Evolutionary conservation across 1,140 invertebrate genomes (phyloP), one percentile per base, ranked within the genome.

Genomic region (Dendroctonus ponderosae): DNA sequence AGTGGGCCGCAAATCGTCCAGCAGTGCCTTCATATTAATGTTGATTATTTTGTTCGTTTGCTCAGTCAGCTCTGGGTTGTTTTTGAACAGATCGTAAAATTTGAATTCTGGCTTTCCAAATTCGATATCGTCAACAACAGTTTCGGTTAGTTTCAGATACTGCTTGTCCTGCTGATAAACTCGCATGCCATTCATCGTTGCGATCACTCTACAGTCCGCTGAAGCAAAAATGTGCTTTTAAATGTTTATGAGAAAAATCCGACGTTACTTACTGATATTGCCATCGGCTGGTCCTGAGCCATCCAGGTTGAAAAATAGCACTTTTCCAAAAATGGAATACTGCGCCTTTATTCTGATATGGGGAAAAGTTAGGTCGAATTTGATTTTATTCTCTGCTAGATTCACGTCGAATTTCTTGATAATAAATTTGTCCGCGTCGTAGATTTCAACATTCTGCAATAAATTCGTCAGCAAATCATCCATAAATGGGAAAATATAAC

Each of bases 31-130:
- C 56, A 73, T 64, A 42, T 73, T 73, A 7, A 60, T 58, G 49
- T 73, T 73, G n/a, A 73, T 46, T 44, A 73, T 70, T 58, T 67
- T 66, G 38, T 73, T 73, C 8, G 71, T 73, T 65, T 73, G 71
- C n/a, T 70, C 72, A 79, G 68, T 80, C 7, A 68, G 54, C 40
- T 68, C 66, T 3, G 66, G 66, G 53, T 68, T 68, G 42, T 68
- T 68, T 40, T 15, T 46, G 41, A 68, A 68, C 37, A 68, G 40
- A 14, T 68, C 41, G 53, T 49, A 48, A 43, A 68, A 68, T 38
- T 41, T 11, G 37, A 68, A 68, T 8, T 68, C 38, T 2, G 59
- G 66, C 43, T 68, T 56, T 50, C 66, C 66, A 44, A 68, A 68
- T 38, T 68, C 53, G 3, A 68, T 68, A 12, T 59, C 54, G 7